Percentiles rank a stretch among this genome's conserved stretches.
Evolutionary conservation across 2,888 invertebrate genomes (phyloP).

Genomic region (Catocala nupta): DNA sequence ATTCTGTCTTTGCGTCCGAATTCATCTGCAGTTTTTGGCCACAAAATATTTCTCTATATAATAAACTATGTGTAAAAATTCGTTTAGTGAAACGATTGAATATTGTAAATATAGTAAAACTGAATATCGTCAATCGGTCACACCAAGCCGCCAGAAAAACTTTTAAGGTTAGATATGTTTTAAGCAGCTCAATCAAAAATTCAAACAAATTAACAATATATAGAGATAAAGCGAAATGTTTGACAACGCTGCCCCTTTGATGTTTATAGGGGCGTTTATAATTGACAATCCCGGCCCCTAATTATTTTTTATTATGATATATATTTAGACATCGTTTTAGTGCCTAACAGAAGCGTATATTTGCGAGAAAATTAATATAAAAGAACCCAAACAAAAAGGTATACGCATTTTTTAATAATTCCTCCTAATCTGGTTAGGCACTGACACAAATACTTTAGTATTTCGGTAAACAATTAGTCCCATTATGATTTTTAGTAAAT

Average conservation of each 20-base stretch:
- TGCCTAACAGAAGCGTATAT: too few relatives aligned
- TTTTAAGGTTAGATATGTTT: slow-evolving; percentile 79
- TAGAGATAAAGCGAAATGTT: slow-evolving; percentile 30
- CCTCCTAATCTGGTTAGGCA: not conserved
- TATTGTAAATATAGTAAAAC: not conserved
- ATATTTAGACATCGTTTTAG: too few relatives aligned
- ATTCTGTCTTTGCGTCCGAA: too few relatives aligned
- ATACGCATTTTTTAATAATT: too few relatives aligned
- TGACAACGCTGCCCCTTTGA: slow-evolving; percentile 35
- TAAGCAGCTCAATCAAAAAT: slow-evolving; percentile 63
- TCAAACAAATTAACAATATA: slow-evolving; percentile 41
- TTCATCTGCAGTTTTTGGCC: too few relatives aligned
- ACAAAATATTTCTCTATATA: not conserved
- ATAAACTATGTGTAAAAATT: too few relatives aligned
- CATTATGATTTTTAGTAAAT: not conserved
- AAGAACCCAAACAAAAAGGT: too few relatives aligned
- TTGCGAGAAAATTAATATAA: too few relatives aligned
- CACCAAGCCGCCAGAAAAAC: slow-evolving; percentile 63
- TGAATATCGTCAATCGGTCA: slow-evolving; percentile 71
- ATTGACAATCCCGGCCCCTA: not conserved
- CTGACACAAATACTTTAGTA: slow-evolving; percentile 1
- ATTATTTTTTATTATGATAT: not conserved
- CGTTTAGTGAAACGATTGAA: too few relatives aligned
- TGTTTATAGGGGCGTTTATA: slow-evolving; percentile 21
- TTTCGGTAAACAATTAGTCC: too few relatives aligned